Percentiles rank a stretch among this genome's conserved stretches.
Evolutionary conservation across 2,113 vertebrate genomes (phyloP).

Genomic region (Oxyruncus cristatus): DNA sequence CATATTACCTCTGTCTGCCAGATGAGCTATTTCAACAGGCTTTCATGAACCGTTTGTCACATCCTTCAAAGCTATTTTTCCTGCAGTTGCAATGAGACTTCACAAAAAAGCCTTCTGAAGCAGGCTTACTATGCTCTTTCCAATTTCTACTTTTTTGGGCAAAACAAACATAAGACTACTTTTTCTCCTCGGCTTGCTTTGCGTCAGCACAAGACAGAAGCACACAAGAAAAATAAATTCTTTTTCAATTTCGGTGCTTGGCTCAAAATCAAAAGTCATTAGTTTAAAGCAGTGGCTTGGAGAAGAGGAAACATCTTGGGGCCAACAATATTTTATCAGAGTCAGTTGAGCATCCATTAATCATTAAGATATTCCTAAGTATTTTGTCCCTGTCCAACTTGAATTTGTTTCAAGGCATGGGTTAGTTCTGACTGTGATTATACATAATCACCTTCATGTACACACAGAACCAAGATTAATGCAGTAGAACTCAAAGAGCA

Average conservation of each 20-base stretch:
- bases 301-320: slow-evolving; percentile 18
- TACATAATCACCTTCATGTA: not conserved
- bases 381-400: not conserved
- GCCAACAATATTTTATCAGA: slow-evolving; percentile 31
- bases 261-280: slow-evolving; percentile 36
- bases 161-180: not conserved
- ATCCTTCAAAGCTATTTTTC: slow-evolving; percentile 6
- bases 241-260: slow-evolving; percentile 26
- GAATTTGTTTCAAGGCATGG: not conserved
- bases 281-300: slow-evolving; percentile 24
- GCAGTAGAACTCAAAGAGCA: not conserved
- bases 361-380: not conserved
- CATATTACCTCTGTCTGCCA: slow-evolving; percentile 16
- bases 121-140: not conserved
- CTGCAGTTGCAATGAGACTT: not conserved
- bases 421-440: not conserved
- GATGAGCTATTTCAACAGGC: not conserved
- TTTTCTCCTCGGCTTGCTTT: not conserved
- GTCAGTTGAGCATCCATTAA: not conserved
- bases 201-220: not conserved
- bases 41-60: slow-evolving; percentile 10
- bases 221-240: slow-evolving; percentile 29
- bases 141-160: slow-evolving; percentile 9
- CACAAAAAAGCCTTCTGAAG: not conserved
- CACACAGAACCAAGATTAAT: not conserved